Percentiles rank a stretch among this genome's conserved stretches.
These are phyloP conservation scores for Tribolium madens DNA, from an alignment of 1,140 invertebrate species.

Conservation along the genomic window DNA sequence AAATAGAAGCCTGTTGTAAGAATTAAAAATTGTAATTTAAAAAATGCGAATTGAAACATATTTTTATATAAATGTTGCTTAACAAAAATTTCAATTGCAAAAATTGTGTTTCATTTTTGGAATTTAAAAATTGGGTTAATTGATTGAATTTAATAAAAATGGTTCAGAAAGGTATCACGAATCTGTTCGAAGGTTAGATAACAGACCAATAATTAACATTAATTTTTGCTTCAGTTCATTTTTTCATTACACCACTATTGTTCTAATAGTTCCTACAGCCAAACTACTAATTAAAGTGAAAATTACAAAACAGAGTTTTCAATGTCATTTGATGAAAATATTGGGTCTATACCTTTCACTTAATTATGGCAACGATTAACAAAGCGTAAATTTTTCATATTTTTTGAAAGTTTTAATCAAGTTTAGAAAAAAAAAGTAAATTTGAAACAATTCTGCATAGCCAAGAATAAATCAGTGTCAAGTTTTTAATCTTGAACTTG, in stretches of 20 bases:
- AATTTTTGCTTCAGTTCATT: not conserved
- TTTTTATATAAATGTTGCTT: not conserved
- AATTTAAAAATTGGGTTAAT: not conserved
- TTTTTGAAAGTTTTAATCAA: not conserved
- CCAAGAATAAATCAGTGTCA: not conserved
- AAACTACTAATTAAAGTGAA: constrained; percentile 14
- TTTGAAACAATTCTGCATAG: not conserved
- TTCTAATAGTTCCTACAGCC: not conserved
- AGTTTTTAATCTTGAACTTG: constrained; percentile 27
- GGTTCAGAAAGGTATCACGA: constrained; percentile 7
- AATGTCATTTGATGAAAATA: constrained; percentile 30
- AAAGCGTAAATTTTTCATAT: not conserved
- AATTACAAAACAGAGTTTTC: constrained; percentile 33
- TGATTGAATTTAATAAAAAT: not conserved
- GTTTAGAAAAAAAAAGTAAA: not conserved
- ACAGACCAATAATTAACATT: not conserved
- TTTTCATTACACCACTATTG: not conserved
- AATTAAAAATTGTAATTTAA: not conserved
- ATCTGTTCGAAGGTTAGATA: constrained; percentile 6
- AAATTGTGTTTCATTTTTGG: not conserved
- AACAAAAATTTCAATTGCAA: not conserved
- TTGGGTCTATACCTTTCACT: constrained; percentile 3
- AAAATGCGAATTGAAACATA: too few species aligned
- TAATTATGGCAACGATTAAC: constrained; percentile 5
- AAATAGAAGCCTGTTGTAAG: not conserved